A percentile compares a stretch with the other conserved stretches of the same genome.
Conservation (phyloP, 2,113 vertebrate species). For the Sapajus apella region DNA sequence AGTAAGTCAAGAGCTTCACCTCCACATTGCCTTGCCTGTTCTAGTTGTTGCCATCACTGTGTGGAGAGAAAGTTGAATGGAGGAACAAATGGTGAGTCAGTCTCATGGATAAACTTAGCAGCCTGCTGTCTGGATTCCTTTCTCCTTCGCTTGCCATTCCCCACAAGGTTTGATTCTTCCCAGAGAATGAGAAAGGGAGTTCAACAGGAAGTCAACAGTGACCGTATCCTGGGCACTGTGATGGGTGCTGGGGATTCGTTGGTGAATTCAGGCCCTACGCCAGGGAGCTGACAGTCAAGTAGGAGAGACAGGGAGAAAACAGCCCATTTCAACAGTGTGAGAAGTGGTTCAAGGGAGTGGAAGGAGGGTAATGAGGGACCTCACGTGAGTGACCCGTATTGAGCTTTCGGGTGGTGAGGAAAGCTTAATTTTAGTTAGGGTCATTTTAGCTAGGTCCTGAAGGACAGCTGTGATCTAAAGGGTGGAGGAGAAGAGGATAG, state of each 20-base stretch:
- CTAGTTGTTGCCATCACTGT: not conserved
- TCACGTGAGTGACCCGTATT: not conserved
- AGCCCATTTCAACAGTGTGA: not conserved
- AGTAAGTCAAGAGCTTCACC: not conserved
- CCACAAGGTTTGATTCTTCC: not conserved
- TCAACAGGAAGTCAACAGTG: not conserved
- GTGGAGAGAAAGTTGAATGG: not conserved
- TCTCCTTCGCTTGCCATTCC: not conserved
- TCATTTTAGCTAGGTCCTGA: not conserved
- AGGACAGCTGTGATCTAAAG: not conserved
- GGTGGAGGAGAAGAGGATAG: not conserved
- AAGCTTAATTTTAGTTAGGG: not conserved
- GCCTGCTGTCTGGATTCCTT: not conserved
- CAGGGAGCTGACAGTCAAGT: not conserved
- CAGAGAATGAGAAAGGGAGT: not conserved
- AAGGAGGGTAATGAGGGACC: not conserved
- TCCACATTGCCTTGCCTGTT: not conserved
- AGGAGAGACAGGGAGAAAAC: not conserved
- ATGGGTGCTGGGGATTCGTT: not conserved
- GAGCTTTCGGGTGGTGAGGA: not conserved
- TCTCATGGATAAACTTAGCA: not conserved
- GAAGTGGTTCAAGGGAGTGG: not conserved
- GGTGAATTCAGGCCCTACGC: not conserved
- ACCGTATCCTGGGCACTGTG: not conserved
- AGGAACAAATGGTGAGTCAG: not conserved